Conservation (phyloP, 2,113 vertebrate species). For the Tympanuchus pallidicinctus region DNA sequence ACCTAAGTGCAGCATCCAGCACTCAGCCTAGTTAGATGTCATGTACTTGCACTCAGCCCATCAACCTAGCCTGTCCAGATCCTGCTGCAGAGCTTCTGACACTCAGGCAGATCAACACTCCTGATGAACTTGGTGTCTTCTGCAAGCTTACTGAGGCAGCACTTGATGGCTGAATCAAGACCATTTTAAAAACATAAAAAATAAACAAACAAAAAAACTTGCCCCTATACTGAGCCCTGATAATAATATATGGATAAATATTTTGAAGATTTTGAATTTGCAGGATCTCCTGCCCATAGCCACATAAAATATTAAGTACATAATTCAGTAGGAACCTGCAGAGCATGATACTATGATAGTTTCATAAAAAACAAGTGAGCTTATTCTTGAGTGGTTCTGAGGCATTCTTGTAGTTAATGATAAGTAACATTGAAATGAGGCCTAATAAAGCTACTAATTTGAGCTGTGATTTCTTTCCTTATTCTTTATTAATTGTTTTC, state of each 20-base stretch:
- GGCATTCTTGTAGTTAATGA: background rate
- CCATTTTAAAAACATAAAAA: background rate
- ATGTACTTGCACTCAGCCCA: background rate
- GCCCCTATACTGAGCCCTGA: background rate
- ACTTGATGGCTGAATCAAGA: background rate
- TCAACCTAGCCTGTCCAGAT: too few relatives aligned
- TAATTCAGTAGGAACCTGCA: background rate
- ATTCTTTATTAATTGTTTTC: background rate
- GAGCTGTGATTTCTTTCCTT: background rate
- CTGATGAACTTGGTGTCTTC: background rate
- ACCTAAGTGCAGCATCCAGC: background rate
- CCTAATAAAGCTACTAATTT: background rate
- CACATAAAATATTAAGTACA: background rate
- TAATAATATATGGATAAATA: background rate
- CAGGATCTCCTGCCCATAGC: background rate
- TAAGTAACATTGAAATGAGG: background rate
- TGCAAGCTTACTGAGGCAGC: background rate
- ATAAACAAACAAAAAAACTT: background rate
- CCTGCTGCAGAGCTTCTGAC: too few relatives aligned
- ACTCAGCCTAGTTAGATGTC: background rate
- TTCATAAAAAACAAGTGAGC: background rate
- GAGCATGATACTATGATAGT: background rate
- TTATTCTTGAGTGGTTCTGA: background rate
- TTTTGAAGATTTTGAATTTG: background rate
- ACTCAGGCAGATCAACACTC: background rate